phyloP scores from a whole-genome alignment of 64 coral and sea anemone species.

The Platygyra sinensis region DNA sequence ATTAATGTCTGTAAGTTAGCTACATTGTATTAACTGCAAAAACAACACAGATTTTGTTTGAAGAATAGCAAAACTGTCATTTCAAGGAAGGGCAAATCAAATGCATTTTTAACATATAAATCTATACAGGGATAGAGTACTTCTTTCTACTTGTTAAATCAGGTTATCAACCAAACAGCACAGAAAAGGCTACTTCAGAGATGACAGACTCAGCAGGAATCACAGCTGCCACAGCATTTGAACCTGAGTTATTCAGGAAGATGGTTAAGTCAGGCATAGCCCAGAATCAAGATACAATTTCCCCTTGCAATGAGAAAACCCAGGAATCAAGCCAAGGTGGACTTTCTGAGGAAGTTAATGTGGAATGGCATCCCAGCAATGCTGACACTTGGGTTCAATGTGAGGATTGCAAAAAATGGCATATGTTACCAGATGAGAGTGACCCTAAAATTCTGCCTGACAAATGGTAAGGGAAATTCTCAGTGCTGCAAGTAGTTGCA shows the following conservation, averaged over 20 bases:
- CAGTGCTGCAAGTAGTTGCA: not conserved
- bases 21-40: too few species aligned
- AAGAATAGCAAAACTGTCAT: too few species aligned
- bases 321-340: not conserved
- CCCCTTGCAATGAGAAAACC: not conserved
- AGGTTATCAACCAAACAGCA: not conserved
- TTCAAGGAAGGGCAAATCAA: too few species aligned
- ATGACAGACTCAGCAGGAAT: not conserved
- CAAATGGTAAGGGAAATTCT: conserved; percentile 48
- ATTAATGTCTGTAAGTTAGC: too few species aligned
- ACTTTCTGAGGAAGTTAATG: not conserved
- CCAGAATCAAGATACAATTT: not conserved
- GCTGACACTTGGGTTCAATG: conserved; percentile 57
- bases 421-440: conserved; percentile 21
- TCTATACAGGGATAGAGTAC: too few species aligned
- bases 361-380: not conserved
- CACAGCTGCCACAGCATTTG: not conserved
- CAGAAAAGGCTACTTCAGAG: not conserved
- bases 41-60: too few species aligned
- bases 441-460: conserved; percentile 34
- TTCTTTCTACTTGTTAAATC: not conserved
- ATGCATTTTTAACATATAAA: too few species aligned
- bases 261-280: too few species aligned
- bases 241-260: not conserved
- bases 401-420: conserved; percentile 53